Base-by-base conservation (phyloP, 2,113 vertebrate species). In the Prinia subflava region DNA sequence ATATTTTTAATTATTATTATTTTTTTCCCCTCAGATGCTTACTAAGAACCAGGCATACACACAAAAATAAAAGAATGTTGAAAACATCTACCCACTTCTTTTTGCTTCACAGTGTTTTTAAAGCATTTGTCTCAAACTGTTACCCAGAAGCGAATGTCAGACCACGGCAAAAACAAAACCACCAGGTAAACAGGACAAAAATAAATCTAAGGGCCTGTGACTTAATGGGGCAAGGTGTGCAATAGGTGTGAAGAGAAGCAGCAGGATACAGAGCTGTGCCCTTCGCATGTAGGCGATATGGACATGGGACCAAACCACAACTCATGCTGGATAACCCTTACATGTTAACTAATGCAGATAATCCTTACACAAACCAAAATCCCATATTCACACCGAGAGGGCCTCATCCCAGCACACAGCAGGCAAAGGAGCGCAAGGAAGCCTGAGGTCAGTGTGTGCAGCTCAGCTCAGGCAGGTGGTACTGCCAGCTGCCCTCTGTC, bases 51-150 rank as follows among this genome's bases (percentile, higher is more conserved):
- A 92, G 91, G 60, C 86, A 56, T 31, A 82, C 24, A 87, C 4
- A 28, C 77, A 87, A 87, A 96, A 95, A 89, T 77, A 83, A 90
- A 93, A 90, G 56, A 83, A 93, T 59, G 83, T 53, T 24, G 91
- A 93, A 95, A 96, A 95, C 67, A 94, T 78, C 64, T 88, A 93
- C 86, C 76, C 63, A 50, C 73, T 67, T 86, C 15, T 78, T 35
- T 92, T 81, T 92, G 47, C 27, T 76, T 94, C 0, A 2, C 64
- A 35, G 35, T 81, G 64, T 74, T 95, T 93, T 94, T 83, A 78
- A 86, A 93, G 63, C 56, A 50, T 87, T 93, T 89, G 42, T 65
- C 79, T 92, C 59, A 90, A 80, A 76, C 35, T 70, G 35, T 75
- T 93, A 64, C 25, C 53, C 53, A 80, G 68, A 76, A 95, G 17